Percentiles rank a stretch among this genome's conserved stretches.
phyloP scores from a whole-genome alignment of 2,888 invertebrate genomes.

The Callyntrura guangdongensis region DNA sequence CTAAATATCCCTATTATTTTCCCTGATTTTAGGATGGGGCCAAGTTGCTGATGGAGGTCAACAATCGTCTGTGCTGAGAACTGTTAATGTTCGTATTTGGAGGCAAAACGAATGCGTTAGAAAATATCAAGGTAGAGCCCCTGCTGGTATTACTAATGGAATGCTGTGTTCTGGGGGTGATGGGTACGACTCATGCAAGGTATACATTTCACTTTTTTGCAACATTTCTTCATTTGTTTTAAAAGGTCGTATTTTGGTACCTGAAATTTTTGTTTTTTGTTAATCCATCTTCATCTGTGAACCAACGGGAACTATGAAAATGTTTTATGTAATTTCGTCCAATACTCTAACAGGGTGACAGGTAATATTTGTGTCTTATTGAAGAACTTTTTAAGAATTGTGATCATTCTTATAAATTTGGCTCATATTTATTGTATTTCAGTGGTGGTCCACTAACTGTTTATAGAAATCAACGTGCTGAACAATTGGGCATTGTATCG shows the following conservation, averaged over 20 bases:
- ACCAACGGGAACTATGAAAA: too few relatives aligned
- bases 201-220: slow-evolving; percentile 32
- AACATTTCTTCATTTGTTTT: too few relatives aligned
- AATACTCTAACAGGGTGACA: slow-evolving; percentile 88
- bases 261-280: slow-evolving; percentile 1
- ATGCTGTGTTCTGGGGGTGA: slow-evolving; percentile 95
- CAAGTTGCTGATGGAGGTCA: slow-evolving; percentile 69
- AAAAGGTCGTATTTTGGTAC: too few relatives aligned
- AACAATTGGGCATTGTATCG: slow-evolving; percentile 68
- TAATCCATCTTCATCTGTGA: too few relatives aligned
- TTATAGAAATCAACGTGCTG: slow-evolving; percentile 25
- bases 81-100: slow-evolving; percentile 75
- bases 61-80: slow-evolving; percentile 69
- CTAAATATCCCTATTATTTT: too few relatives aligned
- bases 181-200: slow-evolving; percentile 94
- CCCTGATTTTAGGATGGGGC: slow-evolving; percentile 85
- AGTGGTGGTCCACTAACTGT: slow-evolving; percentile 59
- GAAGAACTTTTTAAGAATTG: too few relatives aligned
- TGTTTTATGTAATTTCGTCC: too few relatives aligned
- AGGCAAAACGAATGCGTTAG: slow-evolving; percentile 67
- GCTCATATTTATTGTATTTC: slow-evolving; percentile 11
- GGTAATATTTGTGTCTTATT: too few relatives aligned
- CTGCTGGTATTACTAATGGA: slow-evolving; percentile 87
- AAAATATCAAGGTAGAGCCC: slow-evolving; percentile 72
- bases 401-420: too few relatives aligned